Evolutionary conservation across 2,113 vertebrate species (phyloP).

Genomic region (Chionis minor): DNA sequence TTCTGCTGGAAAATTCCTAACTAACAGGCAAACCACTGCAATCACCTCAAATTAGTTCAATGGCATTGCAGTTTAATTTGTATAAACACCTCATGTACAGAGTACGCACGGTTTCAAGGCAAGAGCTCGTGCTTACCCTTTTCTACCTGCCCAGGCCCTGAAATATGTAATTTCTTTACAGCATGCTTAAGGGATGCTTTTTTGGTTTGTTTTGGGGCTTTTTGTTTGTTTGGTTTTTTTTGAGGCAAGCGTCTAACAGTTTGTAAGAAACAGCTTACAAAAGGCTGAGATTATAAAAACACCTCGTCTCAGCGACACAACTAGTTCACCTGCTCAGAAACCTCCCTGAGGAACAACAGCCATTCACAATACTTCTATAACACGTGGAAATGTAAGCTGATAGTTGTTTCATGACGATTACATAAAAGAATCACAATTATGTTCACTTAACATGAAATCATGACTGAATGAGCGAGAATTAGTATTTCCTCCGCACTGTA

Average conservation of each 20-base stretch:
- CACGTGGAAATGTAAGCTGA: neutral
- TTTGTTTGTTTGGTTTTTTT: neutral
- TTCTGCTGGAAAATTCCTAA: conserved; percentile 57
- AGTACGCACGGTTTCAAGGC: neutral
- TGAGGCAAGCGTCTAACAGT: neutral
- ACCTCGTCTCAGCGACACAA: neutral
- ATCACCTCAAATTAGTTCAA: neutral
- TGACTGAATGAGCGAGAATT: neutral
- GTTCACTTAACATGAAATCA: neutral
- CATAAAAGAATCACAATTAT: neutral
- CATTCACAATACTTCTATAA: neutral
- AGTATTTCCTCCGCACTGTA: neutral
- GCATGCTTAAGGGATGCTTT: neutral
- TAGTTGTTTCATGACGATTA: neutral
- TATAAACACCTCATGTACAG: neutral
- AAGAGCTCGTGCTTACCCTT: neutral
- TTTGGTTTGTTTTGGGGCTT: neutral
- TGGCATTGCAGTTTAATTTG: neutral
- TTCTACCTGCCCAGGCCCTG: neutral
- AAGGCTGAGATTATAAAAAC: neutral
- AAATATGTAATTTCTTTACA: neutral
- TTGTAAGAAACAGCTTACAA: neutral
- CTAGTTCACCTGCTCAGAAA: neutral
- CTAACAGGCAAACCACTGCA: conserved; percentile 14
- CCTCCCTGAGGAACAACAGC: neutral